phyloP scores from a whole-genome alignment of 2,113 vertebrate genomes.

The Galbula dea region DNA sequence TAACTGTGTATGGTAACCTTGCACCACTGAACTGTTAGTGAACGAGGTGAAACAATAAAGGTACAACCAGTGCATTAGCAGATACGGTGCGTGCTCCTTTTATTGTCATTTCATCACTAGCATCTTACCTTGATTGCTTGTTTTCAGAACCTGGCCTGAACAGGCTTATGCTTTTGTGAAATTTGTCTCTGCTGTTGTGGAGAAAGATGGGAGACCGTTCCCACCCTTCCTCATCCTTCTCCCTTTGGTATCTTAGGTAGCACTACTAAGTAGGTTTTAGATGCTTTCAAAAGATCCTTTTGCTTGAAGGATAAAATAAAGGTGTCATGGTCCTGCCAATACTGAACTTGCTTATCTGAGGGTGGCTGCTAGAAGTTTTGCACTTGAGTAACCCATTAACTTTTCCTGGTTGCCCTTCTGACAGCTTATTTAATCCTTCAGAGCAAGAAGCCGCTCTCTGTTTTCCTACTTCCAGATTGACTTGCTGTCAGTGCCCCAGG shows the following conservation, averaged over 20 bases:
- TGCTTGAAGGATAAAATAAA: neutral
- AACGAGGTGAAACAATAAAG: constrained; percentile 97
- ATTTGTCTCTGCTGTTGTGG: accelerated
- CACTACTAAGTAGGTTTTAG: neutral
- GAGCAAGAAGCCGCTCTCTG: accelerated
- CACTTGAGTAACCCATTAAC: neutral
- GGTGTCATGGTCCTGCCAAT: neutral
- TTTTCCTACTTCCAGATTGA: neutral
- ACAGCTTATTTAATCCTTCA: neutral
- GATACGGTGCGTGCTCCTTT: neutral
- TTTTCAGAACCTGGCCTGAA: neutral
- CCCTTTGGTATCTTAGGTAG: accelerated
- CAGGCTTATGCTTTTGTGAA: neutral
- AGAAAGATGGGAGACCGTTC: neutral
- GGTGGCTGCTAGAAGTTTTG: neutral
- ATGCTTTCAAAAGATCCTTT: neutral
- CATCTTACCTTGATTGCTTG: neutral
- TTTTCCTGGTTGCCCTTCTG: too few species aligned
- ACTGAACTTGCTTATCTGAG: neutral
- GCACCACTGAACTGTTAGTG: constrained; percentile 95
- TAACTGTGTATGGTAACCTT: constrained; percentile 98
- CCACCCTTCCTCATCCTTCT: neutral
- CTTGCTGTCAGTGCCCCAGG: neutral
- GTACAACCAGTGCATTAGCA: constrained; percentile 87
- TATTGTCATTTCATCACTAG: neutral